Percentiles rank a stretch among this genome's conserved stretches.
These are phyloP conservation scores for Cephalopachus bancanus DNA, from an alignment of 2,797 vertebrate genomes.

Conservation along the genomic window DNA sequence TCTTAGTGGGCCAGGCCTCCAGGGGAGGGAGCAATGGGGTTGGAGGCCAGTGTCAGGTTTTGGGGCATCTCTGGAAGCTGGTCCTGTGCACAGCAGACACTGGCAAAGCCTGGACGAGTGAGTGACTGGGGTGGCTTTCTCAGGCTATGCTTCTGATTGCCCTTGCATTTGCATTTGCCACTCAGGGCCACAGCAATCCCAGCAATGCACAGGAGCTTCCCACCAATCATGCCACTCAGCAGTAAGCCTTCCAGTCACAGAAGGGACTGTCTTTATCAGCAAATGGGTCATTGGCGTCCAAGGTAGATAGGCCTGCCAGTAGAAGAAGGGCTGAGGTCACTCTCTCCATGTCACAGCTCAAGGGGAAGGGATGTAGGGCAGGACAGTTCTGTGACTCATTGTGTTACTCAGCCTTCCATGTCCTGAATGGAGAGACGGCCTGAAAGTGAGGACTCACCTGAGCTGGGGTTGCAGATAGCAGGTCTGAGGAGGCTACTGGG, in stretches of 20 bases:
- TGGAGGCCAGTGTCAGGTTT: too few relatives aligned
- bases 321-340: constrained; percentile 55
- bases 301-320: constrained; percentile 68
- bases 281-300: constrained; percentile 58
- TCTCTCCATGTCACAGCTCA: constrained; percentile 59
- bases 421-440: neutral
- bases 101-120: too few relatives aligned
- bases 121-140: too few relatives aligned
- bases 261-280: constrained; percentile 76
- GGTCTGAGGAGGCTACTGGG: neutral
- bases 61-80: too few relatives aligned
- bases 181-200: too few relatives aligned
- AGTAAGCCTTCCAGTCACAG: neutral
- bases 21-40: too few relatives aligned
- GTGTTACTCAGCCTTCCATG: neutral
- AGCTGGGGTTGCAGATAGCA: neutral
- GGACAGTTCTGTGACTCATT: neutral
- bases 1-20: too few relatives aligned
- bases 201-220: too few relatives aligned
- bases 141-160: too few relatives aligned
- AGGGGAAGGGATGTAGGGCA: neutral
- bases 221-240: too few relatives aligned
- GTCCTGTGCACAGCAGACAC: too few relatives aligned
- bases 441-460: neutral
- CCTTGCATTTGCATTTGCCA: too few relatives aligned